phyloP scores from a whole-genome alignment of 2,888 invertebrate species.

The Temnothorax rugatulus region DNA sequence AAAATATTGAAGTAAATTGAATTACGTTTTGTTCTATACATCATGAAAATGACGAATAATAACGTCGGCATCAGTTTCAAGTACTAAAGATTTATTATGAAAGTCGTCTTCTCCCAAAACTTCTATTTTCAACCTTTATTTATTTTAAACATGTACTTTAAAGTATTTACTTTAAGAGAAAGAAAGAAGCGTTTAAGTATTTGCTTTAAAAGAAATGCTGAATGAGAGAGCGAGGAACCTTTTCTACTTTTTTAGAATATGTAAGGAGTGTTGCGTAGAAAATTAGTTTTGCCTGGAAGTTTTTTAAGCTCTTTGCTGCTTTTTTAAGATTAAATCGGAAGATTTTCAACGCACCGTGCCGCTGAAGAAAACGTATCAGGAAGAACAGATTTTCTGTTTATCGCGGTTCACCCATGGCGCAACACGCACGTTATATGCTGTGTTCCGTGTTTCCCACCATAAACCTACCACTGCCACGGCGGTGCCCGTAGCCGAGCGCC shows the following conservation, averaged over 20 bases:
- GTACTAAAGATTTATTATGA: not conserved
- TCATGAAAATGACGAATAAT: not conserved
- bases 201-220: not conserved
- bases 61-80: not conserved
- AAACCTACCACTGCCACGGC: constrained; percentile 30
- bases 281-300: constrained; percentile 10
- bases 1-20: constrained; percentile 6
- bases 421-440: constrained; percentile 15
- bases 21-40: not conserved
- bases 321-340: not conserved
- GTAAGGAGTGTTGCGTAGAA: not conserved
- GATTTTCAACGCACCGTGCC: not conserved
- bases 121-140: not conserved
- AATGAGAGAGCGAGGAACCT: not conserved
- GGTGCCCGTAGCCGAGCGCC: constrained; percentile 77
- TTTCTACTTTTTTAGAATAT: not conserved
- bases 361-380: constrained; percentile 1
- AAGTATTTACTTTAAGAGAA: not conserved
- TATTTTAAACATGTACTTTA: not conserved
- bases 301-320: not conserved
- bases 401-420: constrained; percentile 14
- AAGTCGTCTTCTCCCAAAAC: not conserved
- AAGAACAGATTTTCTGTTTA: constrained; percentile 25
- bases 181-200: not conserved
- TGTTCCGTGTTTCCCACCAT: constrained; percentile 41